A percentile compares a stretch with the other conserved stretches of the same genome.
These are phyloP conservation scores for Nesoenas mayeri DNA, from an alignment of 2,113 vertebrate genomes.

Conservation along the genomic window DNA sequence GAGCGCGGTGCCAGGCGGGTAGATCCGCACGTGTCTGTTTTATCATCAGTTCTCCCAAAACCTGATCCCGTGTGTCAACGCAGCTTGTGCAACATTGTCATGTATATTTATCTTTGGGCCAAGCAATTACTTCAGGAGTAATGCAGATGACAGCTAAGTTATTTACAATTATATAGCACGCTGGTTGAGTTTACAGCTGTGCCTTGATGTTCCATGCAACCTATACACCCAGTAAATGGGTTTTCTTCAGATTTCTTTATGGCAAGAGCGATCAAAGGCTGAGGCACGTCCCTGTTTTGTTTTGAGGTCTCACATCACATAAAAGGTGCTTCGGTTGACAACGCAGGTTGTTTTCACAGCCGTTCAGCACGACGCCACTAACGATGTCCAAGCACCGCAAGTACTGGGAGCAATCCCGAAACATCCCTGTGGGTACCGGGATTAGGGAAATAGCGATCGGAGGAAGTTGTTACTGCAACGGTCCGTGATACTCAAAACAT, in stretches of 20 bases:
- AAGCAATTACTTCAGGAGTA: background rate
- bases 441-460: background rate
- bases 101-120: background rate
- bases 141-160: background rate
- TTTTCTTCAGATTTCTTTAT: background rate
- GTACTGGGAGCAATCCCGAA: background rate
- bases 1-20: background rate
- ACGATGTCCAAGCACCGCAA: background rate
- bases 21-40: background rate
- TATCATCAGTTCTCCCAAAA: background rate
- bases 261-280: background rate
- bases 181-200: background rate
- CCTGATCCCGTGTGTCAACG: background rate
- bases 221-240: background rate
- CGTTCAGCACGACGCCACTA: background rate
- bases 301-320: background rate
- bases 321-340: background rate
- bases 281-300: background rate
- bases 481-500: background rate
- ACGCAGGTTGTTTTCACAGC: background rate
- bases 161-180: background rate
- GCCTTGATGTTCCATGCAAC: background rate
- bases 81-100: background rate
- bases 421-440: accelerated
- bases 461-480: background rate